phyloP scores from a whole-genome alignment of 2,888 invertebrate species.

The Eupithecia abbreviata region DNA sequence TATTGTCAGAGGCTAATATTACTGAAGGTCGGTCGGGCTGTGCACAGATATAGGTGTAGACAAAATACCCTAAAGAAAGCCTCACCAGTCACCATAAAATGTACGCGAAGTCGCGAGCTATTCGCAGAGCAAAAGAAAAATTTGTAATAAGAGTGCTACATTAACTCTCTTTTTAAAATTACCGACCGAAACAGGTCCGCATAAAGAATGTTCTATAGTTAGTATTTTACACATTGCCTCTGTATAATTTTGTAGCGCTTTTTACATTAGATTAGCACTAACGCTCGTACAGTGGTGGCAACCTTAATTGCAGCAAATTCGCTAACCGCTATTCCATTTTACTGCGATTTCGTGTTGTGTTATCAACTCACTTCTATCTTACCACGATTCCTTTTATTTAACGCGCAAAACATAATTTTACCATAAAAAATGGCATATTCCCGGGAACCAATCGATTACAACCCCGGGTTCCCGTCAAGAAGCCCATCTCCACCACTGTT shows the following conservation, averaged over 20 bases:
- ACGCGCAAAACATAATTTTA: background rate
- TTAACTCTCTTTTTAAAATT: no score
- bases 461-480: slow-evolving; percentile 6
- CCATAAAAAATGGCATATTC: background rate
- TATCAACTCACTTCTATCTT: background rate
- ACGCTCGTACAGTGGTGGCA: background rate
- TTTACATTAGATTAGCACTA: background rate
- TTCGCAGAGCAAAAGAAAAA: no score
- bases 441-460: background rate
- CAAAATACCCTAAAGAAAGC: no score
- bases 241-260: background rate
- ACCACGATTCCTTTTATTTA: background rate
- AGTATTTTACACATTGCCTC: no score
- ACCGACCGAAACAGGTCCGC: no score
- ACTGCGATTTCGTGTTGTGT: background rate
- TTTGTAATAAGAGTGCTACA: no score
- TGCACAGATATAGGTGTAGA: no score
- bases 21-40: no score
- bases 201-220: no score
- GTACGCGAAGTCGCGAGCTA: no score
- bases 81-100: no score
- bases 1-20: no score
- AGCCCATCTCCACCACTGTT: slow-evolving; percentile 28
- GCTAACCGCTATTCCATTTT: background rate
- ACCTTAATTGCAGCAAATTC: background rate